Evolutionary conservation across 1,140 invertebrate species (phyloP).

Genomic region (Radopholus similis): DNA sequence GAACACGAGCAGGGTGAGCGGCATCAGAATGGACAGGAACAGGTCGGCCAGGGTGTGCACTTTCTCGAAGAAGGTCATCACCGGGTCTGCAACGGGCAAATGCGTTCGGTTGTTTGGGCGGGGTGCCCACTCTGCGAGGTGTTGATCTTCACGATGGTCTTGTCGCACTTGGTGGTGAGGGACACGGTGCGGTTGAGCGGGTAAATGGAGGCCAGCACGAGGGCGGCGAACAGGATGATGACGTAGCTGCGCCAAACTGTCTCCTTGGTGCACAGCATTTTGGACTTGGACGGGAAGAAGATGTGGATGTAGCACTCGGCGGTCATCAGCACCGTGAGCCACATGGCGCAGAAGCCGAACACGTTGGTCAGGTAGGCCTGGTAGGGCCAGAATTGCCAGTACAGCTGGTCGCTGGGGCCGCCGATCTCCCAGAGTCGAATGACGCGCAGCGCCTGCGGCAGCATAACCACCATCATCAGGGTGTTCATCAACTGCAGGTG

Average conservation of each 20-base stretch:
- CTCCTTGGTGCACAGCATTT: constrained; percentile 47
- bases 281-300: constrained; percentile 46
- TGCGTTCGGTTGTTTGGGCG: not conserved
- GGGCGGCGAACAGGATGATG: constrained; percentile 35
- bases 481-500: constrained; percentile 49
- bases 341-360: constrained; percentile 54
- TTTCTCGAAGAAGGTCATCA: constrained; percentile 37
- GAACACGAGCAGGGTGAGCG: constrained; percentile 43
- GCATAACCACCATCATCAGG: constrained; percentile 43
- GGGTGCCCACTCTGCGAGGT: constrained; percentile 38
- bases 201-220: constrained; percentile 46
- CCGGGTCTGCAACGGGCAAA: constrained; percentile 26
- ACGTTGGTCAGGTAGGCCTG: constrained; percentile 46
- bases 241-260: constrained; percentile 45
- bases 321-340: constrained; percentile 57
- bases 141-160: constrained; percentile 29
- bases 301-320: constrained; percentile 52
- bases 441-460: constrained; percentile 48
- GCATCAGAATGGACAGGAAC: constrained; percentile 49
- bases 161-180: constrained; percentile 24
- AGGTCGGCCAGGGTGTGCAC: constrained; percentile 47
- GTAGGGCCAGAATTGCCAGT: constrained; percentile 50
- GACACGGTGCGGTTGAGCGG: constrained; percentile 46
- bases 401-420: constrained; percentile 29
- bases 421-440: constrained; percentile 36